Evolutionary conservation across 2,797 vertebrate species (phyloP), one percentile per base, ranked within the genome.

Genomic region (Mus minutoides): DNA sequence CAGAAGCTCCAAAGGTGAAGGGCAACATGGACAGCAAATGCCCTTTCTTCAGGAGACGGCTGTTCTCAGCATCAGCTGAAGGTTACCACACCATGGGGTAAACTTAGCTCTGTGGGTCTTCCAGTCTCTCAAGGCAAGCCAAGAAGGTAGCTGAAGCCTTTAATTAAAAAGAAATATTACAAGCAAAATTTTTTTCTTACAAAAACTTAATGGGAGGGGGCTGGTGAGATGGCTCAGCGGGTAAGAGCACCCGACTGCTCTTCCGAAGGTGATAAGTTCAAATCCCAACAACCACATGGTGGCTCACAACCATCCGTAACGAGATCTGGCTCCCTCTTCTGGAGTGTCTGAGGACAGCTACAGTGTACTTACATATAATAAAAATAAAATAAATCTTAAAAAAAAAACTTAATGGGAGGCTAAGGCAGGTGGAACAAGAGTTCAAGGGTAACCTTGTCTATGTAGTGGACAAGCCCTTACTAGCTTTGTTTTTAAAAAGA

Each of bases 41-140:
- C 2, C 22, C 60, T 0, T 3, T 31, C 17, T 2, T 31, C 40
- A 17, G 0, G 29, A 1, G 4, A n/a, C 9, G n/a, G 90, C 29
- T 0, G 29, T 14, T n/a, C 12, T 29, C 43, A 8, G 19, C 7
- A 2, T 46, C 19, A 0, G 9, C 60, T 3, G 22, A 1, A 0
- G 0, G 46, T 26, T 13, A 26, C 54, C 11, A 6, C 0, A 6
- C 3, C 0, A 0, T 0, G 24, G 58, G 37, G 24, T 21, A 2
- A 49, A 3, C 0, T 10, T 17, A 4, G 6, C 5, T 58, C 10
- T 12, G 37, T 4, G 0, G 49, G 11, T 12, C 31, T 64, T 26
- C 86, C 0, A 0, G 37, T 19, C 84, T 77, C 64, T 92, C 7
- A 4, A 58, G 77, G 52, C 85, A 96, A 91, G 78, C 34, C 22